Conservation (phyloP, 2,888 invertebrate genomes). For the Spatulosminthurus flaviceps region DNA sequence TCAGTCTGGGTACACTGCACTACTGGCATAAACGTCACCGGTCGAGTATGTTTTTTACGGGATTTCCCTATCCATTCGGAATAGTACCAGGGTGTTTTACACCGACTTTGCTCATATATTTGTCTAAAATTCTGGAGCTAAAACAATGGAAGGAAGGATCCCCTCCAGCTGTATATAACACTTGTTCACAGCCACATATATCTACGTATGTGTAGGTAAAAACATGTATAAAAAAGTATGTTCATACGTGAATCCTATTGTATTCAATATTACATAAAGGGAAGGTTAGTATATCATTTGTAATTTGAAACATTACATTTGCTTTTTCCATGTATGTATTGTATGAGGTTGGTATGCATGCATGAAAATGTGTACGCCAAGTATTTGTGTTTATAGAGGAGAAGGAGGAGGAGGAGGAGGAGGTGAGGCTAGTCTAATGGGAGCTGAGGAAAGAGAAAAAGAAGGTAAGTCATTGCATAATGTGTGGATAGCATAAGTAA, state of each 20-base stretch:
- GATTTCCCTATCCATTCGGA: neutral
- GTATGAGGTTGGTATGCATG: too few species aligned
- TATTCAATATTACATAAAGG: too few species aligned
- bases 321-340: too few species aligned
- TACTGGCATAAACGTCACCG: constrained; percentile 18
- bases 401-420: neutral
- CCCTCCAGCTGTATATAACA: neutral
- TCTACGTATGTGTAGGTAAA: too few species aligned
- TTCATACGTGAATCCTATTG: too few species aligned
- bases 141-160: neutral
- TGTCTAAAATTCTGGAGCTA: neutral
- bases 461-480: constrained; percentile 33
- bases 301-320: too few species aligned
- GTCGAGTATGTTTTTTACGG: constrained; percentile 12
- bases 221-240: too few species aligned
- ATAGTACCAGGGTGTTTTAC: neutral
- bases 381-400: too few species aligned
- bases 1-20: constrained; percentile 5
- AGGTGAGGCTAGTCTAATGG: neutral
- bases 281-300: too few species aligned
- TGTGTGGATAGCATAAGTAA: constrained; percentile 23
- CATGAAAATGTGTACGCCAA: too few species aligned
- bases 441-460: constrained; percentile 10
- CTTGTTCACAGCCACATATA: neutral
- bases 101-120: neutral